These are phyloP conservation scores for Leptopterna dolabrata DNA, from an alignment of 2,888 invertebrate species.

Conservation along the genomic window DNA sequence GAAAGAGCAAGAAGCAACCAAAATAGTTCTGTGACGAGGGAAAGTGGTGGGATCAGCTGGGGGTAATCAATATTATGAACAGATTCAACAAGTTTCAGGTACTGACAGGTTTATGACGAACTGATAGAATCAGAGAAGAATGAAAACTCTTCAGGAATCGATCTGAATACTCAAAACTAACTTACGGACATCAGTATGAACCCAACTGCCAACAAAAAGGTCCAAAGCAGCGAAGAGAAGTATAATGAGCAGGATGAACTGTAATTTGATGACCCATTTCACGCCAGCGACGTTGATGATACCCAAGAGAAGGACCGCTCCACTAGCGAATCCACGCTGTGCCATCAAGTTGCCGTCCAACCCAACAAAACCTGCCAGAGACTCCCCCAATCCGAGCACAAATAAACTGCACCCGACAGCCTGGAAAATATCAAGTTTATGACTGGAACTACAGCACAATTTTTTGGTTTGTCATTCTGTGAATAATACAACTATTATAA, in stretches of 20 bases:
- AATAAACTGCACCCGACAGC: slow-evolving; percentile 96
- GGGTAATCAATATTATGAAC: no score
- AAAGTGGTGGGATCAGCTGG: no score
- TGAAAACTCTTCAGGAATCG: no score
- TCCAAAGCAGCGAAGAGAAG: slow-evolving; percentile 90
- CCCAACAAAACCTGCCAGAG: slow-evolving; percentile 87
- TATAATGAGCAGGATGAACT: slow-evolving; percentile 87
- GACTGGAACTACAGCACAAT: slow-evolving; percentile 62
- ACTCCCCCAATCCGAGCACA: slow-evolving; percentile 96
- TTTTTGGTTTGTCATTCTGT: no score
- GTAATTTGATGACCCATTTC: slow-evolving; percentile 96
- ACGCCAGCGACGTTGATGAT: slow-evolving; percentile 96
- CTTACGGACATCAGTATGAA: slow-evolving; percentile 78
- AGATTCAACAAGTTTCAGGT: no score
- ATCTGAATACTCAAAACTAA: background rate
- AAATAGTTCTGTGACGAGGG: no score
- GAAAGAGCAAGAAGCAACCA: no score
- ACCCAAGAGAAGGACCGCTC: slow-evolving; percentile 86
- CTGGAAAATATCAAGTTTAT: slow-evolving; percentile 70
- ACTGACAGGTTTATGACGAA: no score
- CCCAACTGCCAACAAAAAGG: slow-evolving; percentile 93
- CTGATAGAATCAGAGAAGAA: no score
- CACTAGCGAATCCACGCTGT: slow-evolving; percentile 87
- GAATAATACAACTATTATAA: no score
- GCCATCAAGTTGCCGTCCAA: slow-evolving; percentile 80